Evolutionary conservation across 2,113 vertebrate genomes (phyloP).

Genomic region (Caranx ignobilis): DNA sequence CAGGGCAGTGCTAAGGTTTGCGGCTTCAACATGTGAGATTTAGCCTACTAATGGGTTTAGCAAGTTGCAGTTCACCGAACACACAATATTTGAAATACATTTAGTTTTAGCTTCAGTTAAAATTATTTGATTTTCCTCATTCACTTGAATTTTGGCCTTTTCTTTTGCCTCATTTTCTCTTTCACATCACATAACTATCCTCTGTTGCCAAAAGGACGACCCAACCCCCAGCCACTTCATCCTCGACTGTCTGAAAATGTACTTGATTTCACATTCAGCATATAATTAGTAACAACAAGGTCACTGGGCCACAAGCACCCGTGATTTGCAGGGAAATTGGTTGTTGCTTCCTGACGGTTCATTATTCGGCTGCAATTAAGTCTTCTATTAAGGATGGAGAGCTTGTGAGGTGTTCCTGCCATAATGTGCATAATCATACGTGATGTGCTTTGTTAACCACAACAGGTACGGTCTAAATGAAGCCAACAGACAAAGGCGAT

Average conservation of each 20-base stretch:
- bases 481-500: slow-evolving; percentile 34
- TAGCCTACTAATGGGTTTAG: background rate
- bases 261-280: slow-evolving; percentile 92
- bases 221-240: slow-evolving; percentile 43
- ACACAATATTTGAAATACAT: no score
- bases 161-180: background rate
- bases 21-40: background rate
- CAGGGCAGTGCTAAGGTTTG: background rate
- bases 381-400: slow-evolving; percentile 49
- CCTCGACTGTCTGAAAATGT: slow-evolving; percentile 83
- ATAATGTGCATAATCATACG: slow-evolving; percentile 48
- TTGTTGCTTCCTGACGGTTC: slow-evolving; percentile 82
- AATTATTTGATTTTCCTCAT: background rate
- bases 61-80: background rate
- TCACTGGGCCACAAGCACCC: slow-evolving; percentile 90
- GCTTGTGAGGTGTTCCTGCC: slow-evolving; percentile 41
- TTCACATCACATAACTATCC: slow-evolving; percentile 11
- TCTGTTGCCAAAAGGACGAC: slow-evolving; percentile 54
- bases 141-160: background rate
- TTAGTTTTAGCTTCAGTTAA: no score
- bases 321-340: slow-evolving; percentile 87
- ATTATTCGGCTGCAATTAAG: slow-evolving; percentile 69
- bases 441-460: slow-evolving; percentile 49
- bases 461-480: slow-evolving; percentile 40
- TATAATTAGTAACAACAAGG: slow-evolving; percentile 91